Evolutionary conservation across 2,888 invertebrate species (phyloP).

Genomic region (Dolomedes plantarius): DNA sequence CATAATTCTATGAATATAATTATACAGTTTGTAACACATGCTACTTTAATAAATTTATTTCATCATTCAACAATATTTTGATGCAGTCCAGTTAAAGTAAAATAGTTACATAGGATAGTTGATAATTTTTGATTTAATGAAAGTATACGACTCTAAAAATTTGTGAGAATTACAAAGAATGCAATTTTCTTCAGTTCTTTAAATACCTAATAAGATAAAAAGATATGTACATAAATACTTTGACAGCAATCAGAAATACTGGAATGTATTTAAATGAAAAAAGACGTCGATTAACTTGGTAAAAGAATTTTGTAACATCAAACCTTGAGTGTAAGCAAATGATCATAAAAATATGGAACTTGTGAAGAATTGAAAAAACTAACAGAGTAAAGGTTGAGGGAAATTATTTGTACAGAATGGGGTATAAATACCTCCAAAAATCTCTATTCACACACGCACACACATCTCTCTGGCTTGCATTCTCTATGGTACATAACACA

Average conservation of each 20-base stretch:
- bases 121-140: too few species aligned
- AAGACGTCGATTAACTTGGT: background rate
- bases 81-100: too few species aligned
- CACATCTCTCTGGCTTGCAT: too few species aligned
- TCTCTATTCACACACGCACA: background rate
- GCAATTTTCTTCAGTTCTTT: background rate
- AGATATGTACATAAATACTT: background rate
- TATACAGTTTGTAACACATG: too few species aligned
- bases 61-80: too few species aligned
- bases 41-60: too few species aligned
- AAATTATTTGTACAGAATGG: background rate
- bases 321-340: background rate
- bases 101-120: too few species aligned
- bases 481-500: slow-evolving; percentile 21
- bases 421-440: background rate
- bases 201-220: background rate
- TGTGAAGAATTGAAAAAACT: background rate
- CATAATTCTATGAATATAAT: too few species aligned
- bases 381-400: background rate
- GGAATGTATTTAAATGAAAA: background rate
- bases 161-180: too few species aligned
- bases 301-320: background rate
- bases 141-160: too few species aligned
- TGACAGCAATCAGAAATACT: background rate
- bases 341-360: background rate